Evolutionary conservation across 2,797 vertebrate genomes (phyloP).

Genomic region (Nothura maculosa): DNA sequence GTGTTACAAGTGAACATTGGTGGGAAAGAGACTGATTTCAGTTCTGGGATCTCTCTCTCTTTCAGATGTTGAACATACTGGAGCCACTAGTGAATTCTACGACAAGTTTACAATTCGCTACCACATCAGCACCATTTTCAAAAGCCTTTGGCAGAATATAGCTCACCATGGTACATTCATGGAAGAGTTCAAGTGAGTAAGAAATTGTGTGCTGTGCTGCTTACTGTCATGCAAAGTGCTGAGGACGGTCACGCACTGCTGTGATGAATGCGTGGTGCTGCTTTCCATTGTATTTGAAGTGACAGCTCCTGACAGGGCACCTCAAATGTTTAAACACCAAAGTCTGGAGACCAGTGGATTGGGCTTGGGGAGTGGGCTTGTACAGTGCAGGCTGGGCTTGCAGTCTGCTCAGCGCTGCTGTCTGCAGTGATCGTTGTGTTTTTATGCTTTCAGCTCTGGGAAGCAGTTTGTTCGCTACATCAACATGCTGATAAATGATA

Average conservation of each 20-base stretch:
- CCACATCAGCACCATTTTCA: conserved; percentile 99
- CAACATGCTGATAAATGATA: conserved; percentile 99
- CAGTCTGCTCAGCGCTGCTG: background rate
- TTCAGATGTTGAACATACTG: conserved; percentile 96
- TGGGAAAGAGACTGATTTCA: background rate
- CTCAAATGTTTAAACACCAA: background rate
- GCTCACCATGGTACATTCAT: conserved; percentile 98
- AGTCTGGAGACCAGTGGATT: background rate
- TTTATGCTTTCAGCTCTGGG: conserved; percentile 87
- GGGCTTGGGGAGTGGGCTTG: conserved; percentile 22
- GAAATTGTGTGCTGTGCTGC: background rate
- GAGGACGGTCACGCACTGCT: background rate
- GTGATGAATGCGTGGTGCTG: background rate
- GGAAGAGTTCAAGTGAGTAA: conserved; percentile 99
- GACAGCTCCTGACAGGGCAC: background rate
- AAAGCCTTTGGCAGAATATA: conserved; percentile 98
- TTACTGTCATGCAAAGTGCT: background rate
- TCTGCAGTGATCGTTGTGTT: conserved; percentile 13
- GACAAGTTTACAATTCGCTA: conserved; percentile 99
- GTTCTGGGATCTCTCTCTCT: background rate
- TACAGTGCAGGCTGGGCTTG: background rate
- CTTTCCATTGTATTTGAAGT: background rate
- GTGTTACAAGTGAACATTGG: background rate
- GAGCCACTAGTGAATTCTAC: conserved; percentile 98
- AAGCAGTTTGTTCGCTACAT: conserved; percentile 99